Conservation (phyloP, 1,140 invertebrate species). For the Drosophila subpulchrella region DNA sequence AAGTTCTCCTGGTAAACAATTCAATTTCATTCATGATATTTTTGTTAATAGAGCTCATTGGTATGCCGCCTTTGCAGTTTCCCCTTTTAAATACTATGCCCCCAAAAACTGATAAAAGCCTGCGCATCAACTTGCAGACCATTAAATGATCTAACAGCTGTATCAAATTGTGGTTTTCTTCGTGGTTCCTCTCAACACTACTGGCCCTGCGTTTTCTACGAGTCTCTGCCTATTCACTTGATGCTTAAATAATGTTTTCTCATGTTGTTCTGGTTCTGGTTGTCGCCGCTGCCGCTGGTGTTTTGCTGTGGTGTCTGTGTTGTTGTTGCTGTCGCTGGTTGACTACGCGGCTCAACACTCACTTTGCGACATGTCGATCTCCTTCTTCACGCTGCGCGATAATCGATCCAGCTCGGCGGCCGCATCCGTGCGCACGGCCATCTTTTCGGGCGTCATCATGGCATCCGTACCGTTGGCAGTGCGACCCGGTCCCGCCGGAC, state of each 20-base stretch:
- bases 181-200: background rate
- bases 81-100: constrained; percentile 13
- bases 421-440: constrained; percentile 93
- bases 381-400: constrained; percentile 86
- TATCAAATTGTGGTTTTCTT: background rate
- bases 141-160: constrained; percentile 22
- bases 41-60: background rate
- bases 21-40: background rate
- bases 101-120: constrained; percentile 14
- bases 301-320: constrained; percentile 13
- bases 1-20: background rate
- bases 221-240: constrained; percentile 36
- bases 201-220: constrained; percentile 5
- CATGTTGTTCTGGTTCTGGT: constrained; percentile 33
- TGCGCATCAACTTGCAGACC: constrained; percentile 13
- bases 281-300: constrained; percentile 12
- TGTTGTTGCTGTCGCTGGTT: constrained; percentile 4
- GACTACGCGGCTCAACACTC: constrained; percentile 74
- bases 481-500: constrained; percentile 75
- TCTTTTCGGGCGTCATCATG: constrained; percentile 86
- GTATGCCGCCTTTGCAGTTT: background rate
- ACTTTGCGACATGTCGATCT: constrained; percentile 83
- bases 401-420: constrained; percentile 96
- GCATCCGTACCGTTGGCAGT: constrained; percentile 79
- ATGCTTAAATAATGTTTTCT: constrained; percentile 19